Percentiles rank a stretch among this genome's conserved stretches.
Conservation (phyloP, 2,113 vertebrate genomes). For the Corynorhinus townsendii region DNA sequence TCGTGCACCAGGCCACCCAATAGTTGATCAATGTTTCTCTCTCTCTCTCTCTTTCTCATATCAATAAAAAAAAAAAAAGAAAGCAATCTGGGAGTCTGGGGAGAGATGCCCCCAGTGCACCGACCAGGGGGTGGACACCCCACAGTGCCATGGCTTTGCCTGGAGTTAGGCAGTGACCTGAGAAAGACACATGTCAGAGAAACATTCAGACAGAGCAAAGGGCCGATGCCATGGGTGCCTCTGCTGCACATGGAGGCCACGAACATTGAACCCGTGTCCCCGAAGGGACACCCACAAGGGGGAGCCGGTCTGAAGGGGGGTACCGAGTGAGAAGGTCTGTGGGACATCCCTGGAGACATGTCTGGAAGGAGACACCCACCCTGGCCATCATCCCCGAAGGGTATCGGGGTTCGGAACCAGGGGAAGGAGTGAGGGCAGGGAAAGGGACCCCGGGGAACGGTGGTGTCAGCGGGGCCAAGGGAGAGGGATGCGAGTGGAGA, state of each 20-base stretch:
- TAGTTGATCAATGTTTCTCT: too few species aligned
- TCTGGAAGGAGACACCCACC: neutral
- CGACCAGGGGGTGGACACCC: rapidly evolving
- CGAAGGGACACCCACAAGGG: neutral
- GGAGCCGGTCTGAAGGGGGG: too few species aligned
- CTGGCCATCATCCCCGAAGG: rapidly evolving
- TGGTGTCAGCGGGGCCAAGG: neutral
- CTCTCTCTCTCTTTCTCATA: too few species aligned
- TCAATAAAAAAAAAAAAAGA: neutral
- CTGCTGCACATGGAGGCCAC: neutral
- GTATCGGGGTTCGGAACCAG: rapidly evolving
- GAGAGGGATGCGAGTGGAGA: rapidly evolving
- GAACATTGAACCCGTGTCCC: neutral
- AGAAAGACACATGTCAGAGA: neutral
- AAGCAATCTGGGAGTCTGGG: neutral
- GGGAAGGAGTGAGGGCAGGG: neutral
- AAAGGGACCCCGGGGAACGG: rapidly evolving
- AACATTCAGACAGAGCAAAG: rapidly evolving
- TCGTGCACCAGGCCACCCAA: too few species aligned
- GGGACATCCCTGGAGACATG: neutral
- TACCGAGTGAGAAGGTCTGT: neutral
- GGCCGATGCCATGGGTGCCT: rapidly evolving
- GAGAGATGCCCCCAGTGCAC: neutral
- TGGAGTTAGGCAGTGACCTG: neutral
- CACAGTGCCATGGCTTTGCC: rapidly evolving